Evolutionary conservation across 2,797 vertebrate species (phyloP).

Genomic region (Staurois parvus): DNA sequence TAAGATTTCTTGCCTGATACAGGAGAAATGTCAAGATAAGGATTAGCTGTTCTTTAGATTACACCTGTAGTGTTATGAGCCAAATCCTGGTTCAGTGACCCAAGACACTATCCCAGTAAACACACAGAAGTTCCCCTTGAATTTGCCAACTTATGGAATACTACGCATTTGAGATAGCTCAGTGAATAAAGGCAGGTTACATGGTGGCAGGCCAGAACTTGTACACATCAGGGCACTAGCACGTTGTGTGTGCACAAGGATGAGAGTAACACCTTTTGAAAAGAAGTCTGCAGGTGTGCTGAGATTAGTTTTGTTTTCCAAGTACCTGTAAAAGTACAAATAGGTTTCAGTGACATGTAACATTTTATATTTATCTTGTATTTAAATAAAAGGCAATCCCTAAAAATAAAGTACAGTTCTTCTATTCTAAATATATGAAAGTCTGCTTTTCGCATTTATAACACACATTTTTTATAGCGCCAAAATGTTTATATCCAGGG

Average conservation of each 20-base stretch:
- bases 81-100: slow-evolving; percentile 36
- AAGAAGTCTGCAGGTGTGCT: slow-evolving; percentile 57
- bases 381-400: neutral
- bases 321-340: slow-evolving; percentile 25
- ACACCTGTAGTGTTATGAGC: slow-evolving; percentile 19
- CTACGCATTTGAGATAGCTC: slow-evolving; percentile 50
- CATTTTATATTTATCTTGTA: slow-evolving; percentile 22
- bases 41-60: slow-evolving; percentile 59
- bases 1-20: accelerated
- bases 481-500: neutral
- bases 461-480: neutral
- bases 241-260: slow-evolving; percentile 55
- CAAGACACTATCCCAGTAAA: neutral
- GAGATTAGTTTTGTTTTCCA: slow-evolving; percentile 54
- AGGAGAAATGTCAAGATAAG: slow-evolving; percentile 5
- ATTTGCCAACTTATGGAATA: slow-evolving; percentile 18
- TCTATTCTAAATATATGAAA: neutral
- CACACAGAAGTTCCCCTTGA: slow-evolving; percentile 21
- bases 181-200: slow-evolving; percentile 28
- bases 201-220: slow-evolving; percentile 16
- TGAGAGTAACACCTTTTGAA: slow-evolving; percentile 58
- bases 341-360: slow-evolving; percentile 25
- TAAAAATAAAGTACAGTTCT: neutral
- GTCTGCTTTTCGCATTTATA: neutral
- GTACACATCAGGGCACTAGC: slow-evolving; percentile 18